These are phyloP conservation scores for Erebia palarica DNA, from an alignment of 2,888 invertebrate genomes.

Conservation along the genomic window DNA sequence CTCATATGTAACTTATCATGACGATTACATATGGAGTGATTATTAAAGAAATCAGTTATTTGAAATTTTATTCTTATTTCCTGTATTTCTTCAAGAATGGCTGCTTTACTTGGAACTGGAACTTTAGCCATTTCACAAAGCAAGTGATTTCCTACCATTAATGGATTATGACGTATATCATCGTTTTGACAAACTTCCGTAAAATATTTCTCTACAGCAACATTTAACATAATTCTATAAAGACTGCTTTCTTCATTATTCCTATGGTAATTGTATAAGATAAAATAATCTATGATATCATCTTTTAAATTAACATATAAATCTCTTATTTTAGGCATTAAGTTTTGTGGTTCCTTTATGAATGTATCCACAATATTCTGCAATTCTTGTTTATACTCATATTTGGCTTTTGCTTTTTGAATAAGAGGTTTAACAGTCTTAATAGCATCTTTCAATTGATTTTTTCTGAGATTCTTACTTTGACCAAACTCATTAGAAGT, in stretches of 20 bases:
- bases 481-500: conserved; percentile 45
- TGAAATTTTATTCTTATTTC: conserved; percentile 48
- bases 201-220: conserved; percentile 48
- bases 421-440: conserved; percentile 52
- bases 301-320: conserved; percentile 37
- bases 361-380: conserved; percentile 49
- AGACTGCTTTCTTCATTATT: conserved; percentile 50
- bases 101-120: conserved; percentile 39
- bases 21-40: conserved; percentile 42
- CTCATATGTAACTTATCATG: conserved; percentile 37
- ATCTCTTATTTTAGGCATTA: conserved; percentile 6
- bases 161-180: conserved; percentile 39
- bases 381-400: conserved; percentile 56
- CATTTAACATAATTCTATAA: conserved; percentile 52
- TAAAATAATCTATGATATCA: conserved; percentile 58
- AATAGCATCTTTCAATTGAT: conserved; percentile 51
- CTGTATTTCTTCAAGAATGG: conserved; percentile 44
- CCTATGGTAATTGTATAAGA: conserved; percentile 52
- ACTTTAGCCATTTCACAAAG: conserved; percentile 54
- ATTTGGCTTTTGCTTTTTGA: conserved; percentile 50
- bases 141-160: conserved; percentile 55
- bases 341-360: conserved; percentile 44
- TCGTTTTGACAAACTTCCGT: conserved; percentile 38
- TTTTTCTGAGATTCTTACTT: conserved; percentile 48
- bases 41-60: conserved; percentile 50